phyloP scores from a whole-genome alignment of 2,113 vertebrate genomes.

The Syngnathus floridae region DNA sequence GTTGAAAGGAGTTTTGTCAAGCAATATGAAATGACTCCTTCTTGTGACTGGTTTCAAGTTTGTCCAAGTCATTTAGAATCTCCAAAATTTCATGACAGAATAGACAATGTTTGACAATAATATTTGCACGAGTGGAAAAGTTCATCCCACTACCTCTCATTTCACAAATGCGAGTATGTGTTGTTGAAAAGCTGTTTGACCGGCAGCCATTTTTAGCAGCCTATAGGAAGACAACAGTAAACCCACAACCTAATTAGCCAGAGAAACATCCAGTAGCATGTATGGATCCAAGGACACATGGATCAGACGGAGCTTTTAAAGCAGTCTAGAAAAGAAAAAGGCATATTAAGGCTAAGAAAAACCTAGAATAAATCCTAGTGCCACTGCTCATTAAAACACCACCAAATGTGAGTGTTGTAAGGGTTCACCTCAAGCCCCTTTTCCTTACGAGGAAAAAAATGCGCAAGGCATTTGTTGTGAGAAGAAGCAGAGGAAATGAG shows the following conservation, averaged over 20 bases:
- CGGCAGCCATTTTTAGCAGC: conserved; percentile 33
- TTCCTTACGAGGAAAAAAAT: conserved; percentile 43
- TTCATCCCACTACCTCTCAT: no score
- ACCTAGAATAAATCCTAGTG: conserved; percentile 32
- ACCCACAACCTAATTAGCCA: conserved; percentile 46
- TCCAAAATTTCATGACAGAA: background rate
- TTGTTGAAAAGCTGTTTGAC: conserved; percentile 23
- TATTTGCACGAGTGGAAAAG: no score
- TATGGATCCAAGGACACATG: conserved; percentile 25
- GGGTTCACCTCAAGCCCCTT: conserved; percentile 52
- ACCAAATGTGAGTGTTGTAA: conserved; percentile 54
- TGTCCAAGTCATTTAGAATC: background rate
- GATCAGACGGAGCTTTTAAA: conserved; percentile 40
- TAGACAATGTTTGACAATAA: background rate
- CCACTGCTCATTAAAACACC: conserved; percentile 60
- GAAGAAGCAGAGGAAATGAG: conserved; percentile 65
- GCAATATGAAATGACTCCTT: background rate
- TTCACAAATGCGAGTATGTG: background rate
- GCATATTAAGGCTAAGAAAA: conserved; percentile 38
- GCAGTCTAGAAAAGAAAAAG: conserved; percentile 23
- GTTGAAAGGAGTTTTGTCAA: background rate
- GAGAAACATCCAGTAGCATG: conserved; percentile 40
- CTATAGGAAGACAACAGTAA: conserved; percentile 26
- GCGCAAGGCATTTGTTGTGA: conserved; percentile 57
- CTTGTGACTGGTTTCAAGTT: background rate